phyloP scores from a whole-genome alignment of 2,113 vertebrate genomes.

The Platysternon megacephalum region DNA sequence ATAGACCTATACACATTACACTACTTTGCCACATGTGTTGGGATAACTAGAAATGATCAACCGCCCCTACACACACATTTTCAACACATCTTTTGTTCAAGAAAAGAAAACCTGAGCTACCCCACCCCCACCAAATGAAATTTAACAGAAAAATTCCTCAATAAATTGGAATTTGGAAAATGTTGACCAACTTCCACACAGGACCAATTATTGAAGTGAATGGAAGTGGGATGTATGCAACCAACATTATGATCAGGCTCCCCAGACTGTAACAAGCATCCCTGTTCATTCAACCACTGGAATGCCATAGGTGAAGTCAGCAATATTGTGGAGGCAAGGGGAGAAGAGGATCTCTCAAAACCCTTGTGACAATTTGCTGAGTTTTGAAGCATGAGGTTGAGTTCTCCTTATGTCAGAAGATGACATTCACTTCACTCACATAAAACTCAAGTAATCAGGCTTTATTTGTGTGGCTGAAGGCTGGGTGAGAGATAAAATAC shows the following conservation, averaged over 20 bases:
- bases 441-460: background rate
- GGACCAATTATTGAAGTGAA: background rate
- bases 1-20: background rate
- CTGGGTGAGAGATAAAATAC: background rate
- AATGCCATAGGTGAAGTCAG: background rate
- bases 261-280: background rate
- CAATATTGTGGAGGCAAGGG: background rate
- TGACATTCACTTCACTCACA: background rate
- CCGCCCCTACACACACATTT: background rate
- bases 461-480: background rate
- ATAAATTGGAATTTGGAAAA: background rate
- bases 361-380: background rate
- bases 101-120: background rate
- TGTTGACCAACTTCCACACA: background rate
- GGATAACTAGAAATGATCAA: background rate
- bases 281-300: background rate
- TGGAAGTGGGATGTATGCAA: background rate
- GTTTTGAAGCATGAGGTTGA: background rate
- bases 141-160: background rate
- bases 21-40: background rate
- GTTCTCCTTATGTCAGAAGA: background rate
- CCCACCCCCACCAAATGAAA: background rate
- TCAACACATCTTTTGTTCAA: background rate
- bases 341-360: background rate
- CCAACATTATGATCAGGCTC: background rate